These are phyloP conservation scores for Lycia hirtaria DNA, from an alignment of 2,888 invertebrate genomes.

Conservation along the genomic window DNA sequence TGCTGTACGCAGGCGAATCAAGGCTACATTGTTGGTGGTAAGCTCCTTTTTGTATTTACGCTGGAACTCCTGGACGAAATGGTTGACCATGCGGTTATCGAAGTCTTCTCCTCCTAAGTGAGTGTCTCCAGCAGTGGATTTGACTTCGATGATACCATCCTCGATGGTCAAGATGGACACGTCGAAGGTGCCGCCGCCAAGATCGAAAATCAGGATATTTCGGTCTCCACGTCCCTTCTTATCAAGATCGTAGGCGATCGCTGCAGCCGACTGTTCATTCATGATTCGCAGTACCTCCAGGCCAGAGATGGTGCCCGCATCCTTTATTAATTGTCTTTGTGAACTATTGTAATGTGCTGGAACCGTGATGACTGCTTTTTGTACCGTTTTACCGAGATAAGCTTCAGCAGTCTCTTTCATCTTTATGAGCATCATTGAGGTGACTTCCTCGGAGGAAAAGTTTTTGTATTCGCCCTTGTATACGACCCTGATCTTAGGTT, in stretches of 20 bases:
- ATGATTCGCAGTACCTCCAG: conserved; percentile 96
- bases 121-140: conserved; percentile 97
- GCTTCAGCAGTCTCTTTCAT: conserved; percentile 97
- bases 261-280: conserved; percentile 96
- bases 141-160: conserved; percentile 97
- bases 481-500: conserved; percentile 92
- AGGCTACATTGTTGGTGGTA: conserved; percentile 93
- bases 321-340: conserved; percentile 96
- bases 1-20: conserved; percentile 96
- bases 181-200: conserved; percentile 97
- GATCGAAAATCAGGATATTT: conserved; percentile 92
- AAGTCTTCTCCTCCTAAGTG: conserved; percentile 97
- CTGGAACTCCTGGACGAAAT: conserved; percentile 96
- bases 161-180: conserved; percentile 98
- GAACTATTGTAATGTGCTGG: conserved; percentile 97
- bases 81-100: conserved; percentile 95
- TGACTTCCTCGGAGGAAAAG: conserved; percentile 96
- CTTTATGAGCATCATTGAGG: conserved; percentile 96
- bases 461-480: conserved; percentile 95
- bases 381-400: conserved; percentile 93
- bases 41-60: conserved; percentile 97
- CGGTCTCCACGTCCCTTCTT: conserved; percentile 93
- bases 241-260: conserved; percentile 96
- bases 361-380: conserved; percentile 95
- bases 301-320: conserved; percentile 96